A percentile compares a stretch with the other conserved stretches of the same genome.
phyloP scores from a whole-genome alignment of 2,797 vertebrate species.

The Natrix natrix region DNA sequence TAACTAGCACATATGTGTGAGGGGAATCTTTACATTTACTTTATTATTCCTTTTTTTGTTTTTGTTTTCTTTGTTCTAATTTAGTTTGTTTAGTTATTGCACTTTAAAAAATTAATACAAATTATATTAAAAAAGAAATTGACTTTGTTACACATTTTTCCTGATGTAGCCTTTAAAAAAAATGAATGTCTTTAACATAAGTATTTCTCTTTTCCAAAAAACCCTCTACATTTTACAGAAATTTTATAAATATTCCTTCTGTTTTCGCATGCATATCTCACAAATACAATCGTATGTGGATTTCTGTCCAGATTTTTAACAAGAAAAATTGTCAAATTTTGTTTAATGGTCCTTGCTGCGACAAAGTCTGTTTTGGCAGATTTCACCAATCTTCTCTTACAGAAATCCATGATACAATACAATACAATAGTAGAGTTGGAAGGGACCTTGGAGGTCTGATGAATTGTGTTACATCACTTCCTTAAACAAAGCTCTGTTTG shows the following conservation, averaged over 20 bases:
- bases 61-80: not conserved
- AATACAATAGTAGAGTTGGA: too few species aligned
- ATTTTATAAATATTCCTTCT: not conserved
- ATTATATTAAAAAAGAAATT: not conserved
- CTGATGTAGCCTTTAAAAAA: not conserved
- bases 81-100: not conserved
- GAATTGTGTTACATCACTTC: not conserved
- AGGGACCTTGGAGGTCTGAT: not conserved
- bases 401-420: not conserved
- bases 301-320: not conserved
- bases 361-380: not conserved
- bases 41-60: too few species aligned
- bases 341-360: not conserved
- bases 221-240: not conserved
- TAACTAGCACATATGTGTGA: too few species aligned
- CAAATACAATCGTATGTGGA: not conserved
- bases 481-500: not conserved
- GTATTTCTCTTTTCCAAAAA: not conserved
- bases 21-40: too few species aligned
- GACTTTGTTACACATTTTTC: not conserved
- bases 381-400: not conserved
- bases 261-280: not conserved
- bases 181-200: not conserved
- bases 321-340: not conserved
- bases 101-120: not conserved